These are phyloP conservation scores for Pygathrix nemaeus DNA, from an alignment of 2,113 vertebrate genomes.

Conservation along the genomic window DNA sequence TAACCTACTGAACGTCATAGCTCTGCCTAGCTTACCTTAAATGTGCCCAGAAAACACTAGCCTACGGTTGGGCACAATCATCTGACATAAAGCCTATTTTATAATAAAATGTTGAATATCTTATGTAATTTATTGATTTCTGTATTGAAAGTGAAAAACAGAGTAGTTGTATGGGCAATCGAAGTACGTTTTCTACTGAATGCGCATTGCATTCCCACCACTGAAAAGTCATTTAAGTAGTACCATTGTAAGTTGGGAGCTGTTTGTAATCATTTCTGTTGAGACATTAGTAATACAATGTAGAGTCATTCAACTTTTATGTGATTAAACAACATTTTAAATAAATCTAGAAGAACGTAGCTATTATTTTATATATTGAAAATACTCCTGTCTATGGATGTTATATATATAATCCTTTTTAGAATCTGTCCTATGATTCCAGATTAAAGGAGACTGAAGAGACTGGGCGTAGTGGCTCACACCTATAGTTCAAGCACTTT, in stretches of 20 bases:
- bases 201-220: background rate
- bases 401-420: background rate
- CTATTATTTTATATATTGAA: slow-evolving; percentile 8
- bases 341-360: background rate
- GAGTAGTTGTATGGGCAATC: background rate
- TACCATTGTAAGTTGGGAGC: background rate
- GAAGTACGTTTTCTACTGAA: background rate
- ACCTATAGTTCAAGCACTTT: no score
- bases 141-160: background rate
- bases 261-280: background rate
- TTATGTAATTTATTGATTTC: background rate
- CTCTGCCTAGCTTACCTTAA: background rate
- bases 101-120: background rate
- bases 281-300: background rate
- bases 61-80: background rate
- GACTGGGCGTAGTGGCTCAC: background rate
- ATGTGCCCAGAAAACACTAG: background rate
- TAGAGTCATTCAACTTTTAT: background rate
- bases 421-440: background rate
- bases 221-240: background rate
- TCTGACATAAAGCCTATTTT: background rate
- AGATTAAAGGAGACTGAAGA: background rate
- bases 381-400: background rate
- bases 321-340: background rate
- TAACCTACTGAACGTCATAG: background rate